These are phyloP conservation scores for Taurulus bubalis DNA, from an alignment of 2,113 vertebrate species.

Conservation along the genomic window DNA sequence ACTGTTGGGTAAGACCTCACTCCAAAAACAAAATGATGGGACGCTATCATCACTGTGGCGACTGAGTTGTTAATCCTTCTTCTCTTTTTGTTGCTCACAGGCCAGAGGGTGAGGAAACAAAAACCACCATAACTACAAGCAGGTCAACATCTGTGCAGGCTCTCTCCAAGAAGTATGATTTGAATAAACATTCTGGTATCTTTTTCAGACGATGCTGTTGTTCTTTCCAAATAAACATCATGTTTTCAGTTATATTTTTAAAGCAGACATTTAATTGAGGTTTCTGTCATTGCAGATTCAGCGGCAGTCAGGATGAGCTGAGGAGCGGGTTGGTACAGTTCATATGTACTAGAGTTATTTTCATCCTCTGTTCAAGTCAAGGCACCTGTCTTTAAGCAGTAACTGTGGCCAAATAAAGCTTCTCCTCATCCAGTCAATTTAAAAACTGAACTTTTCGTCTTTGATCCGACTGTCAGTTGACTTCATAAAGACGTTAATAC, in stretches of 20 bases:
- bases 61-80: background rate
- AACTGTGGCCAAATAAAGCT: background rate
- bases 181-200: background rate
- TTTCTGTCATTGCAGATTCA: conserved; percentile 72
- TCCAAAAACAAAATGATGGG: background rate
- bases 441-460: too few relatives aligned
- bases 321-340: conserved; percentile 63
- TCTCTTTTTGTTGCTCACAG: conserved; percentile 30
- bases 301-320: conserved; percentile 59
- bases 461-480: too few relatives aligned
- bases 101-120: conserved; percentile 32
- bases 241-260: background rate
- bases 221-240: background rate
- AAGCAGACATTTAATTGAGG: background rate
- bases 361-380: background rate
- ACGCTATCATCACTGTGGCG: background rate
- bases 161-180: conserved; percentile 74
- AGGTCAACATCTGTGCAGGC: conserved; percentile 67
- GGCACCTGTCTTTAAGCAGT: background rate
- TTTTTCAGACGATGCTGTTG: background rate
- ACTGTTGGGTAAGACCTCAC: conserved; percentile 61
- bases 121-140: conserved; percentile 17
- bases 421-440: conserved; percentile 3
- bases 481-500: too few relatives aligned
- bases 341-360: background rate